phyloP scores from a whole-genome alignment of 2,113 vertebrate species.

The Litocranius walleri region DNA sequence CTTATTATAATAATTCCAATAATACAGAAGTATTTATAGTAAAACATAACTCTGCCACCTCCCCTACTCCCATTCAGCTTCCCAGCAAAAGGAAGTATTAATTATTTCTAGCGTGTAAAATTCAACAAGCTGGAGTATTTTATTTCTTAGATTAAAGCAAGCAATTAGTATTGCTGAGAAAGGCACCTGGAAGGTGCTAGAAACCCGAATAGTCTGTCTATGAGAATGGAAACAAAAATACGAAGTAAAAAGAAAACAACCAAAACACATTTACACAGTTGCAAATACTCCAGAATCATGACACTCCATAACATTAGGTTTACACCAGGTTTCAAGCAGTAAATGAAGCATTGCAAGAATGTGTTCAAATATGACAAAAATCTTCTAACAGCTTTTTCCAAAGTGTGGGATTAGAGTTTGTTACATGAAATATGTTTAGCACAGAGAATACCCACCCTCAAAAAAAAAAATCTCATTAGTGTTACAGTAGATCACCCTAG shows the following conservation, averaged over 20 bases:
- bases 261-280: neutral
- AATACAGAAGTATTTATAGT: neutral
- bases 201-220: neutral
- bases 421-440: neutral
- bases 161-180: neutral
- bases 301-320: neutral
- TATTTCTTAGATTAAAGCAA: neutral
- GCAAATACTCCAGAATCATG: neutral
- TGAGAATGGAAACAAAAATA: neutral
- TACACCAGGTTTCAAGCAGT: neutral
- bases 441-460: neutral
- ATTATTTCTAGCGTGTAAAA: constrained; percentile 30
- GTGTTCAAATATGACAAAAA: neutral
- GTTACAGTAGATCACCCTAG: neutral
- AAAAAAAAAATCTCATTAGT: neutral
- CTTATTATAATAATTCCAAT: constrained; percentile 17
- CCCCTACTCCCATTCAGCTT: neutral
- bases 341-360: neutral
- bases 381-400: neutral
- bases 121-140: neutral
- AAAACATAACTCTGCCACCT: neutral
- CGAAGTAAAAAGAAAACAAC: neutral
- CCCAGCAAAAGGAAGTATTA: neutral
- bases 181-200: neutral
- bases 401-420: neutral